These are phyloP conservation scores for Dynastes grantii DNA, from an alignment of 2,888 invertebrate genomes.

Conservation along the genomic window DNA sequence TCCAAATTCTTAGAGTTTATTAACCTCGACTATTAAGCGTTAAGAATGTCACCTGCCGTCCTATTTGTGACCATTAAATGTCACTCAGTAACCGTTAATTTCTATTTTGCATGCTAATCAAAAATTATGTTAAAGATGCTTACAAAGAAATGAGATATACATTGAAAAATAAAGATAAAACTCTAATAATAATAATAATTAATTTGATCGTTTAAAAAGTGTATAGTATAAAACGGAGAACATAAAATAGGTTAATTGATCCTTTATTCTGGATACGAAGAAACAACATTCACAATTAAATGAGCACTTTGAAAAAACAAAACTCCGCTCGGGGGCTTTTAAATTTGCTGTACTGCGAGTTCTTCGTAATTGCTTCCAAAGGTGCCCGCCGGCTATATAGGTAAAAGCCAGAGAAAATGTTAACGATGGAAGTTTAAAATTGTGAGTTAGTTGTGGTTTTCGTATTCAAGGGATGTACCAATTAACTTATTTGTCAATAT, in stretches of 20 bases:
- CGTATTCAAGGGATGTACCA: neutral
- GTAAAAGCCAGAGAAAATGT: neutral
- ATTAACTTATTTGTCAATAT: neutral
- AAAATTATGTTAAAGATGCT: too few species aligned
- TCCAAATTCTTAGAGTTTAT: too few species aligned
- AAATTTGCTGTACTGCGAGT: neutral
- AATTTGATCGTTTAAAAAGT: neutral
- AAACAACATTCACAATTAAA: neutral
- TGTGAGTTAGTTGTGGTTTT: neutral
- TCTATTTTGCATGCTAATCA: too few species aligned
- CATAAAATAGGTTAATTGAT: neutral
- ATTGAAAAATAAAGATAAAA: neutral
- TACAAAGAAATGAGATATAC: too few species aligned
- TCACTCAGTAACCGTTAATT: too few species aligned
- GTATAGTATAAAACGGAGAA: too few species aligned
- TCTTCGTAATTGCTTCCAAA: neutral
- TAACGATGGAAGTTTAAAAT: slow-evolving; percentile 1
- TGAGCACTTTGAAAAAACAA: neutral
- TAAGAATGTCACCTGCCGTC: too few species aligned
- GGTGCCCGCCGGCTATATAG: neutral
- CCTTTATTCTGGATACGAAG: neutral
- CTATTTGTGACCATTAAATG: too few species aligned
- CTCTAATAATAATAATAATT: neutral
- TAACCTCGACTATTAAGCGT: too few species aligned
- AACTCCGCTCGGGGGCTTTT: neutral